Base-by-base conservation (phyloP, 2,113 vertebrate genomes). In the Dissostichus mawsoni region DNA sequence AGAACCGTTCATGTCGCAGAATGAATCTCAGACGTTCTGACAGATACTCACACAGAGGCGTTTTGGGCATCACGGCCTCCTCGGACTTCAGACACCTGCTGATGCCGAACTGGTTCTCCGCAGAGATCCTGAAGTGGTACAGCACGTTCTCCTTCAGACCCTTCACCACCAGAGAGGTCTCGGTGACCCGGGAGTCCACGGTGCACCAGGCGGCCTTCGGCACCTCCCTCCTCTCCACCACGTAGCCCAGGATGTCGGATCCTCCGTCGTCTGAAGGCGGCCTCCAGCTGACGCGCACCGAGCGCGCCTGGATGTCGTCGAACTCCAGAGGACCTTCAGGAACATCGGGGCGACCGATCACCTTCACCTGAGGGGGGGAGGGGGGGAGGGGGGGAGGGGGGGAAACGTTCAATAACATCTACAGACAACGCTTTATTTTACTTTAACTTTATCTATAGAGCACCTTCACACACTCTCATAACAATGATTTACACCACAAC, bases 291-390 rank as follows among this genome's bases (percentile, higher is more conserved):
- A 99, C 97, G 87, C 98, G 96, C 25, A 99, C 95, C 55, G 98
- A 99, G 85, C 98, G 96, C 73, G 96, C 95, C 87, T 99, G 98
- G 89, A 99, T 97, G 76, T 99, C 98, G 7, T 99, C 98, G 87
- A 98, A 99, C 83, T 99, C 98, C 62, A 99, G 96, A 63, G 98
- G 98, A 18, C 98, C 98, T 94, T 99, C 98, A 80, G 98, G 98
- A 82, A 92, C 88, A 83, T 99, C 97, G 50, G 98, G 98, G 79
- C 93, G 97, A 84, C 98, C 98, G 72, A 99, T 99, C 63, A 99
- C 98, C 92, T 95, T 98, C 68, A 99, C 93, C 93, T 94, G 16
- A 5, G 69, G 16, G 7, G 2, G 14, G 11, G 36, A 33, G 36
- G 36, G 36, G 8, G 7, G 36, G 36, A 8, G 69, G 16, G 7